Evolutionary conservation across 1,140 invertebrate species (phyloP).

Genomic region (Amyelois transitella): DNA sequence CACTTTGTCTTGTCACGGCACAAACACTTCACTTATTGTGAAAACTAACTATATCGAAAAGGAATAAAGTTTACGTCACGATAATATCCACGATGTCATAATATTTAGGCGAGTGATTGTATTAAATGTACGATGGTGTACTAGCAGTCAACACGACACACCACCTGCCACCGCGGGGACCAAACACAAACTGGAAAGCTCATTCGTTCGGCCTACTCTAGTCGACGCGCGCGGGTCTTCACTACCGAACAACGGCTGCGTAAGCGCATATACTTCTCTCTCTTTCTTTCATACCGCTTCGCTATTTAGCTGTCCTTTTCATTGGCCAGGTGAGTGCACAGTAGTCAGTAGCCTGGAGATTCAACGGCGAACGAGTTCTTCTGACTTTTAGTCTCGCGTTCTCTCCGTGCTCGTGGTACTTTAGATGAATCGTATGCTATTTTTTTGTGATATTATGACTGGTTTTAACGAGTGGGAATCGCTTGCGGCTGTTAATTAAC

Average conservation of each 20-base stretch:
- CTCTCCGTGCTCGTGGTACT: conserved; percentile 45
- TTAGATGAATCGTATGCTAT: conserved; percentile 48
- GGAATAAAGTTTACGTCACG: conserved; percentile 54
- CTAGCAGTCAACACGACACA: conserved; percentile 33
- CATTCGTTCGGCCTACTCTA: conserved; percentile 45
- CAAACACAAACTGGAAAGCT: conserved; percentile 64
- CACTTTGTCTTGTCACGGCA: conserved; percentile 42
- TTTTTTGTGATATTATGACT: conserved; percentile 50
- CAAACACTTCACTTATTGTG: conserved; percentile 39
- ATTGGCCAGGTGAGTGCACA: conserved; percentile 49
- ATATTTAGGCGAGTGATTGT: conserved; percentile 40
- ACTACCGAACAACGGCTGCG: conserved; percentile 52
- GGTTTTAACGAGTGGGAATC: conserved; percentile 48
- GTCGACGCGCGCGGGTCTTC: conserved; percentile 40
- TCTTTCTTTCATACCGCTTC: conserved; percentile 20
- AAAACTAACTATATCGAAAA: conserved; percentile 19
- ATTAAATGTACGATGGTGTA: conserved; percentile 46
- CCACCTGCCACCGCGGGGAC: conserved; percentile 55
- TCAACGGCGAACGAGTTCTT: conserved; percentile 62
- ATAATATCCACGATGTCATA: conserved; percentile 42
- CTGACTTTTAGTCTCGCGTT: conserved; percentile 50
- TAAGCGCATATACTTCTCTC: conserved; percentile 46
- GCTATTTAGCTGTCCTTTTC: conserved; percentile 19
- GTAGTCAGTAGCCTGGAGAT: conserved; percentile 53
- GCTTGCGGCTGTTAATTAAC: conserved; percentile 48